Evolutionary conservation across 2,888 invertebrate genomes (phyloP).

Genomic region (Caenorhabditis sp.): DNA sequence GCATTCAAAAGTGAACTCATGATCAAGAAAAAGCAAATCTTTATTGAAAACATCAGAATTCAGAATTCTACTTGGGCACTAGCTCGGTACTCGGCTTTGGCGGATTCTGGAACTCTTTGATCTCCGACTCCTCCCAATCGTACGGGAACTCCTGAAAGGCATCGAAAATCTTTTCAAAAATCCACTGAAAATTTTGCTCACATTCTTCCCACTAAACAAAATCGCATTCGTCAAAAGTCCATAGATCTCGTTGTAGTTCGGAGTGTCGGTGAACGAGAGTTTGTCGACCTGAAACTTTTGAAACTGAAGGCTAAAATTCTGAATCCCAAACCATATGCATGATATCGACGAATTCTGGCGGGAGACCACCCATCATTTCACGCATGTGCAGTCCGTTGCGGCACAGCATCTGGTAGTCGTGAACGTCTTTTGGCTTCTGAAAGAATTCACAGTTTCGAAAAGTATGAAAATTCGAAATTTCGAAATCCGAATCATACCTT

Average conservation of each 20-base stretch:
- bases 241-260: constrained; percentile 70
- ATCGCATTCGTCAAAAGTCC: constrained; percentile 67
- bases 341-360: constrained; percentile 68
- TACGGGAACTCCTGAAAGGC: constrained; percentile 72
- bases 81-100: constrained; percentile 24
- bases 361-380: constrained; percentile 71
- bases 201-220: constrained; percentile 58
- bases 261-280: constrained; percentile 70
- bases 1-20: not conserved
- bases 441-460: constrained; percentile 8
- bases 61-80: not conserved
- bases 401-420: constrained; percentile 67
- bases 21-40: no score
- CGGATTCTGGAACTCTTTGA: constrained; percentile 66
- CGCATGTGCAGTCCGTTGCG: constrained; percentile 67
- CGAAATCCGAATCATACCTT: constrained; percentile 28
- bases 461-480: not conserved
- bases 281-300: constrained; percentile 66
- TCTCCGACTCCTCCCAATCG: constrained; percentile 71
- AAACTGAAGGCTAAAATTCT: no score
- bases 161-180: not conserved
- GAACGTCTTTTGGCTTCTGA: constrained; percentile 68
- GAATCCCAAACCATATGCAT: constrained; percentile 59
- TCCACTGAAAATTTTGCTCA: not conserved
- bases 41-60: not conserved